Percentiles rank a stretch among this genome's conserved stretches.
Evolutionary conservation across 2,888 invertebrate genomes (phyloP).

Genomic region (Drosophila anceps): DNA sequence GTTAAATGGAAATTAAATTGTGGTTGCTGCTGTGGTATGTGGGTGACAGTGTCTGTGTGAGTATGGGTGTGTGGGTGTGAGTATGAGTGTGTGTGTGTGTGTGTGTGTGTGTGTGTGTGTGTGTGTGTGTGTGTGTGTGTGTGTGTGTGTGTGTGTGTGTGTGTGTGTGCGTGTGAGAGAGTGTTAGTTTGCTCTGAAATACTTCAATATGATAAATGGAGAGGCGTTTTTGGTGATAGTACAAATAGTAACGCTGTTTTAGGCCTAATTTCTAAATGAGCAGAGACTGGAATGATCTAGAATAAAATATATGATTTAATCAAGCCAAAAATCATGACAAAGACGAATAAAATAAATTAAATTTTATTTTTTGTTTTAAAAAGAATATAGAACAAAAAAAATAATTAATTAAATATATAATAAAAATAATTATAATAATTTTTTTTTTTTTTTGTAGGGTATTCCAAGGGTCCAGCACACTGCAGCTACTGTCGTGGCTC

Average conservation of each 20-base stretch:
- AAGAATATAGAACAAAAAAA: neutral
- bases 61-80: neutral
- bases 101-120: neutral
- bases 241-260: neutral
- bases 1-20: constrained; percentile 15
- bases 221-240: neutral
- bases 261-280: neutral
- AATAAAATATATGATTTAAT: neutral
- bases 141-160: neutral
- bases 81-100: neutral
- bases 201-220: no score
- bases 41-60: neutral
- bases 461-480: neutral
- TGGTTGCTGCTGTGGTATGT: neutral
- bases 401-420: no score
- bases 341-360: no score
- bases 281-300: no score
- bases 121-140: neutral
- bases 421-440: neutral
- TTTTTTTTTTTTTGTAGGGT: constrained; percentile 13
- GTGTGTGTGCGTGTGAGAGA: no score
- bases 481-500: neutral
- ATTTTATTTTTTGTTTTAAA: no score
- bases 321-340: no score
- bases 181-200: neutral